phyloP scores from a whole-genome alignment of 64 coral and sea anemone species.

The Porites lutea region DNA sequence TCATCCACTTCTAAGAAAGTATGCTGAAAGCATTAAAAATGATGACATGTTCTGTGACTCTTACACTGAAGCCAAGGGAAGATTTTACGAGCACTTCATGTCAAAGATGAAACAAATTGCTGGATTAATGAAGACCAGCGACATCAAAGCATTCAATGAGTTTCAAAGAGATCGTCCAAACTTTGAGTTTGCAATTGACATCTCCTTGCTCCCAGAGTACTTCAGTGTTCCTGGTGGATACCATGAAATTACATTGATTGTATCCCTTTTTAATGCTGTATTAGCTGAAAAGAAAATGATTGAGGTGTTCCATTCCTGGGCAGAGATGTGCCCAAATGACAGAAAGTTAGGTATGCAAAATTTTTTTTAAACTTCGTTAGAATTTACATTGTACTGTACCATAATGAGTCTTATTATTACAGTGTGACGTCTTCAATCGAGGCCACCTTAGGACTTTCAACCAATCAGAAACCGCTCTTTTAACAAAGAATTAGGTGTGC shows the following conservation, averaged over 20 bases:
- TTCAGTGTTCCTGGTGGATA: not conserved
- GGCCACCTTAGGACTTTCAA: too few species aligned
- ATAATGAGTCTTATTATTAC: too few species aligned
- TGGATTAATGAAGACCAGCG: not conserved
- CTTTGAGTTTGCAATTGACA: not conserved
- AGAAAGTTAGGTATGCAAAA: not conserved
- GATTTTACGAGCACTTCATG: not conserved
- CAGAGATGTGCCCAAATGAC: not conserved
- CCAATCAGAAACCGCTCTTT: too few species aligned
- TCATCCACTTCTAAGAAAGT: not conserved
- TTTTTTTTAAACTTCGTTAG: too few species aligned
- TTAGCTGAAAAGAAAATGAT: not conserved
- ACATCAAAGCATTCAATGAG: not conserved
- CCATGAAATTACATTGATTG: not conserved
- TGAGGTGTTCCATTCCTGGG: not conserved
- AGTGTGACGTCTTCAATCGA: too few species aligned
- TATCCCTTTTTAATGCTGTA: not conserved
- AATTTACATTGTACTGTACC: too few species aligned
- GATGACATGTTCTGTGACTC: not conserved
- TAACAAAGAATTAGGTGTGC: too few species aligned
- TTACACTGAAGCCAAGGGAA: not conserved
- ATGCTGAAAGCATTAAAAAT: not conserved
- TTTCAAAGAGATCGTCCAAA: not conserved
- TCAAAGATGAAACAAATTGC: not conserved
- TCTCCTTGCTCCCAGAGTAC: constrained; percentile 9